Base-by-base conservation (phyloP, 2,113 vertebrate genomes). In the Xenopus borealis region DNA sequence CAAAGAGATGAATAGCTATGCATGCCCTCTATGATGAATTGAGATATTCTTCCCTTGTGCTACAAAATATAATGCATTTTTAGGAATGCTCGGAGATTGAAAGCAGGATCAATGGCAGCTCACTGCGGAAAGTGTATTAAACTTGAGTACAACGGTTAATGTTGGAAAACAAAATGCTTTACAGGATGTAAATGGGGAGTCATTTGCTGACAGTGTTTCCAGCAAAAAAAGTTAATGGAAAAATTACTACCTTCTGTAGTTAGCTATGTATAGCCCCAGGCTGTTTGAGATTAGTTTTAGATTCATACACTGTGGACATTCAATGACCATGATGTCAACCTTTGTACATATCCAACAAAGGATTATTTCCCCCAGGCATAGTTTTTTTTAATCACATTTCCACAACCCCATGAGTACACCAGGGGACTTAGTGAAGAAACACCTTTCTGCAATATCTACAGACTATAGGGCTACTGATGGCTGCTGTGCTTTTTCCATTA, bases 241-340 rank as follows among this genome's bases (percentile, higher is more conserved):
- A 88, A 89, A 87, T 83, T 74, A 85, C 74, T 79, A 44, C 71
- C 86, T 85, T 81, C 81, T 81, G 85, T 77, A 76, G 80, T 83
- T 87, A 84, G 80, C 82, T 83, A 81, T 86, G 81, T 79, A 66
- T 83, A 72, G 85, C 89, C 86, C 78, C 61, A 68, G 88, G 89
- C 85, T 86, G 62, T 88, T 72, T 86, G 82, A 89, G 88, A 91
- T 92, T 92, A 89, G 85, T 88, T 89, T 91, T 90, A 89, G 86
- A 91, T 90, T 88, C 88, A 86, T 88, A 88, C 83, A 78, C 82
- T 81, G 7, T 82, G 86, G 86, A 82, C 85, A 86, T 83, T 84
- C 87, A 81, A 82, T 87, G 88, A 86, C 85, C 84, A 84, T 72
- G 78, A 79, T 81, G 76, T 83, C 79, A 84, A 78, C 81, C 70